phyloP scores from a whole-genome alignment of 2,113 vertebrate species.

The Alosa alosa region DNA sequence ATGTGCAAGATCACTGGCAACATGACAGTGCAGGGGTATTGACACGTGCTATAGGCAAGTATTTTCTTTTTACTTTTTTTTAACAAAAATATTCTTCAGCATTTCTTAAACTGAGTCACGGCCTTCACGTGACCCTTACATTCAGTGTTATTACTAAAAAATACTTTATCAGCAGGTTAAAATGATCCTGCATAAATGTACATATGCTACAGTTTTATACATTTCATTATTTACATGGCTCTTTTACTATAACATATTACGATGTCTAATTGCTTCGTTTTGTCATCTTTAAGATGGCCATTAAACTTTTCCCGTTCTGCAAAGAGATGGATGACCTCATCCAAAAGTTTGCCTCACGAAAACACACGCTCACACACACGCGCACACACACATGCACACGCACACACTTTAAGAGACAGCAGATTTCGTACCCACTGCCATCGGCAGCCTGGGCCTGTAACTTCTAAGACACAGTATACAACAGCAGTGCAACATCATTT shows the following conservation, averaged over 20 bases:
- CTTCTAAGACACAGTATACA: constrained; percentile 46
- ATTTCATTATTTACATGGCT: constrained; percentile 95
- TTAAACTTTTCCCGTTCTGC: constrained; percentile 64
- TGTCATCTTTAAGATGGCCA: constrained; percentile 65
- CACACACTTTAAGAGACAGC: not conserved
- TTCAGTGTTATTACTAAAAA: constrained; percentile 98
- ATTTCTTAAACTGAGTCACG: constrained; percentile 79
- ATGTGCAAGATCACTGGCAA: constrained; percentile 76
- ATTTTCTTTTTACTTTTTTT: constrained; percentile 58
- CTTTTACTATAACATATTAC: constrained; percentile 60
- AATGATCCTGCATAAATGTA: constrained; percentile 83
- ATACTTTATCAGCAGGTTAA: constrained; percentile 86
- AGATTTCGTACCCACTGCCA: constrained; percentile 53
- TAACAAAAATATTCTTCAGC: constrained; percentile 80
- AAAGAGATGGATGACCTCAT: constrained; percentile 47
- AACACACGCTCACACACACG: not conserved
- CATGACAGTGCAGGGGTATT: constrained; percentile 75
- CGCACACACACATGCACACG: not conserved
- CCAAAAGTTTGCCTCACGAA: constrained; percentile 42
- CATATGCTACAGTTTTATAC: constrained; percentile 96
- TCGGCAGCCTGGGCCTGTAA: constrained; percentile 57
- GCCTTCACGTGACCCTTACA: constrained; percentile 80
- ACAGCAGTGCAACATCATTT: constrained; percentile 69
- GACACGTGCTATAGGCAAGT: constrained; percentile 62
- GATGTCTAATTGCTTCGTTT: constrained; percentile 61